Conservation (phyloP, 2,797 vertebrate genomes). For the Crenuchus spilurus region DNA sequence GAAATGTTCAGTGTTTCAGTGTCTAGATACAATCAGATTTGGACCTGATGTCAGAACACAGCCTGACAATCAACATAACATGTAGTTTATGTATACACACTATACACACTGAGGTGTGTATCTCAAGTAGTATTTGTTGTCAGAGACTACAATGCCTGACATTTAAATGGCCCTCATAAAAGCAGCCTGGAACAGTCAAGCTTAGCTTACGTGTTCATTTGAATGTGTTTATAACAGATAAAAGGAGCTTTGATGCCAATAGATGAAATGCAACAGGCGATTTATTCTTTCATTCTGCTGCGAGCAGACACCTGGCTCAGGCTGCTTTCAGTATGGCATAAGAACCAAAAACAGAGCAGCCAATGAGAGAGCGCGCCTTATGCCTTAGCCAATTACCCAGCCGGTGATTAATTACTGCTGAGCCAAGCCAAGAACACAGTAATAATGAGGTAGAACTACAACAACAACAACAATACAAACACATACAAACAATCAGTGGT, state of each 20-base stretch:
- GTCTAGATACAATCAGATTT: no score
- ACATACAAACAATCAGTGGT: background rate
- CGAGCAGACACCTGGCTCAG: slow-evolving; percentile 23
- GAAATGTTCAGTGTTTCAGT: no score
- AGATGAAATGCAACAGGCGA: slow-evolving; percentile 45
- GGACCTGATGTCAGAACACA: no score
- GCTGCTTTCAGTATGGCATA: slow-evolving; percentile 44
- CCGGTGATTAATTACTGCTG: slow-evolving; percentile 65
- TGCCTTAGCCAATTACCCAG: slow-evolving; percentile 60
- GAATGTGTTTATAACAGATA: slow-evolving; percentile 20
- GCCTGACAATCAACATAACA: no score
- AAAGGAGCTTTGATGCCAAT: slow-evolving; percentile 34
- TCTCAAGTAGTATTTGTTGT: no score
- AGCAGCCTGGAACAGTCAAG: background rate
- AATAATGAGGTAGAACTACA: slow-evolving; percentile 46
- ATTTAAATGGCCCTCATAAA: background rate
- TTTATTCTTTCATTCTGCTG: slow-evolving; percentile 50
- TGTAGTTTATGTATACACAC: no score
- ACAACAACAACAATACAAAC: slow-evolving; percentile 11
- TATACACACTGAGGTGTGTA: no score
- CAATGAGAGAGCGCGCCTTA: slow-evolving; percentile 41
- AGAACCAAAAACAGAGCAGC: slow-evolving; percentile 52
- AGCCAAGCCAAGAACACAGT: slow-evolving; percentile 53
- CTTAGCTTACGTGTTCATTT: background rate
- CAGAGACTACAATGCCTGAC: no score